Percentiles rank a stretch among this genome's conserved stretches.
Conservation (phyloP, 1,140 invertebrate genomes). For the Heliothis subflexa region DNA sequence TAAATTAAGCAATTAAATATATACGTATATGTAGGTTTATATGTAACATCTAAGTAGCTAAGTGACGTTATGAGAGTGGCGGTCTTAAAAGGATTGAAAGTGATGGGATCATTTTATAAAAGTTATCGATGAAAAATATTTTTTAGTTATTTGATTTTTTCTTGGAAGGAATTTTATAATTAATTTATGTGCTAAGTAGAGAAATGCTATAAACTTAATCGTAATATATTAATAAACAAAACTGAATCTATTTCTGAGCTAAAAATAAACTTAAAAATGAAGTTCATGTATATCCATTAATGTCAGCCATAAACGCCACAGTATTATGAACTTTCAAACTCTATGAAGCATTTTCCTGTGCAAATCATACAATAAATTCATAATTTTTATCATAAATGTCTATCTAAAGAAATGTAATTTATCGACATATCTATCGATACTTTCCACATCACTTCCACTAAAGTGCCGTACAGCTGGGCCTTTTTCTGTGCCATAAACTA, state of each 20-base stretch:
- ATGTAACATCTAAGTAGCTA: neutral
- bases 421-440: neutral
- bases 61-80: neutral
- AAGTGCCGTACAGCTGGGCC: slow-evolving; percentile 3
- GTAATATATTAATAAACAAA: too few species aligned
- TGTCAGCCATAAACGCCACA: too few species aligned
- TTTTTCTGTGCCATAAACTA: slow-evolving; percentile 1
- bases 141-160: too few species aligned
- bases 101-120: neutral
- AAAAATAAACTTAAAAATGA: too few species aligned
- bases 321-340: too few species aligned
- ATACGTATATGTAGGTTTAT: neutral
- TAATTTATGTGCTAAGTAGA: too few species aligned
- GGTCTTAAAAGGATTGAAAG: slow-evolving; percentile 1
- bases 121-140: neutral
- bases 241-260: too few species aligned
- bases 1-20: neutral
- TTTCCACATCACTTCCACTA: neutral
- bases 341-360: too few species aligned
- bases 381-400: neutral
- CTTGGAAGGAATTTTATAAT: too few species aligned
- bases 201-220: too few species aligned
- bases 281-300: too few species aligned
- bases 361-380: neutral
- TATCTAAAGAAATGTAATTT: neutral